Percentiles rank a stretch among this genome's conserved stretches.
phyloP scores from a whole-genome alignment of 1,140 invertebrate species.

The Potamilus streckersoni region DNA sequence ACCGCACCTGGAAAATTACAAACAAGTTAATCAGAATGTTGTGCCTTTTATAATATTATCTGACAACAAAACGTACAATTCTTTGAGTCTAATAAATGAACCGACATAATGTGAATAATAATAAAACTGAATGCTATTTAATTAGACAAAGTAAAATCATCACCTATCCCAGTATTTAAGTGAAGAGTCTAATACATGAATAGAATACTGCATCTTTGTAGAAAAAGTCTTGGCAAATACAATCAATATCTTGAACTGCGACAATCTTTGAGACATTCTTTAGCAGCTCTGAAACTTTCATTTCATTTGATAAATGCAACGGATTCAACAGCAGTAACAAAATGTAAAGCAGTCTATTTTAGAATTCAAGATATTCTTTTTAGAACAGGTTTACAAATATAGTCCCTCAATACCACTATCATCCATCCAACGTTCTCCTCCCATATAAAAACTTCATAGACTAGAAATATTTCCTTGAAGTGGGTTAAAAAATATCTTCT shows the following conservation, averaged over 20 bases:
- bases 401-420: not conserved
- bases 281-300: too few relatives aligned
- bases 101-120: not conserved
- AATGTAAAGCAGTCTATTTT: too few relatives aligned
- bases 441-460: not conserved
- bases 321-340: too few relatives aligned
- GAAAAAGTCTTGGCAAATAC: too few relatives aligned
- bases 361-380: not conserved
- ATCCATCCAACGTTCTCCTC: not conserved
- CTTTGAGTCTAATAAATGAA: not conserved
- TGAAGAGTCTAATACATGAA: too few relatives aligned
- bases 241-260: too few relatives aligned
- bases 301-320: too few relatives aligned
- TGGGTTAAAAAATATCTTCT: not conserved
- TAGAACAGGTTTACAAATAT: not conserved
- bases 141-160: not conserved
- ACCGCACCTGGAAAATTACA: constrained; percentile 67
- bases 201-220: too few relatives aligned
- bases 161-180: too few relatives aligned
- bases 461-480: not conserved
- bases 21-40: not conserved
- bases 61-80: not conserved
- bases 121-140: not conserved
- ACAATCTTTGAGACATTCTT: too few relatives aligned
- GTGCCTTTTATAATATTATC: not conserved